Evolutionary conservation across 2,888 invertebrate genomes (phyloP).

Genomic region (Ochlodes sylvanus): DNA sequence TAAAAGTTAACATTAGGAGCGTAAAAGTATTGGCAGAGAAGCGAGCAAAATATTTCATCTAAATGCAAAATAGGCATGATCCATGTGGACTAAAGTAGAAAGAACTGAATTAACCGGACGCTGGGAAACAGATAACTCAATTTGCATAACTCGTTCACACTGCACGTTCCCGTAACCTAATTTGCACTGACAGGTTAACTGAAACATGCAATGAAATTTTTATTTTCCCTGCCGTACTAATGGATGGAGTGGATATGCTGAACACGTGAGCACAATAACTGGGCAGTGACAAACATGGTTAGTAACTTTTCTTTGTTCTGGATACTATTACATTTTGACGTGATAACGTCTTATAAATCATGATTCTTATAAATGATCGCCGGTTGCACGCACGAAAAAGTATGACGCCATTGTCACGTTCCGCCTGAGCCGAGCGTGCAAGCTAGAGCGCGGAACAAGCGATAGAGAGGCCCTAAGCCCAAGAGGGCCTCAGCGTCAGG

Average conservation of each 20-base stretch:
- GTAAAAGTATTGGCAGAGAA: slow-evolving; percentile 45
- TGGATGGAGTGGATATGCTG: neutral
- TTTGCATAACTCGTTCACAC: slow-evolving; percentile 80
- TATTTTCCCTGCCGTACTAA: neutral
- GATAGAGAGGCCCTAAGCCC: no score
- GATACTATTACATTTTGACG: no score
- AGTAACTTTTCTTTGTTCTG: no score
- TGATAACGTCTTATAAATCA: no score
- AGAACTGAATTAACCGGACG: slow-evolving; percentile 80
- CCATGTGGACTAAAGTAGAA: slow-evolving; percentile 60
- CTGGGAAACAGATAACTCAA: slow-evolving; percentile 77
- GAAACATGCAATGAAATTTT: slow-evolving; percentile 43
- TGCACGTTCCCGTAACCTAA: slow-evolving; percentile 70
- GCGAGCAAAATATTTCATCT: slow-evolving; percentile 68
- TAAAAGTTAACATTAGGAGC: slow-evolving; percentile 37
- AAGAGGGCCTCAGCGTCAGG: no score
- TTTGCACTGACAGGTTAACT: slow-evolving; percentile 69
- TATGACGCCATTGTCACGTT: no score
- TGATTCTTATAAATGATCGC: no score
- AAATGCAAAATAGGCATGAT: slow-evolving; percentile 76
- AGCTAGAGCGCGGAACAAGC: no score
- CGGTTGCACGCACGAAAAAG: no score
- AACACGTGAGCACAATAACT: neutral
- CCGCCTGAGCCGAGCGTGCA: no score
- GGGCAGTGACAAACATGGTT: neutral